Evolutionary conservation across 2,113 vertebrate genomes (phyloP).

Genomic region (Eidolon helvum): DNA sequence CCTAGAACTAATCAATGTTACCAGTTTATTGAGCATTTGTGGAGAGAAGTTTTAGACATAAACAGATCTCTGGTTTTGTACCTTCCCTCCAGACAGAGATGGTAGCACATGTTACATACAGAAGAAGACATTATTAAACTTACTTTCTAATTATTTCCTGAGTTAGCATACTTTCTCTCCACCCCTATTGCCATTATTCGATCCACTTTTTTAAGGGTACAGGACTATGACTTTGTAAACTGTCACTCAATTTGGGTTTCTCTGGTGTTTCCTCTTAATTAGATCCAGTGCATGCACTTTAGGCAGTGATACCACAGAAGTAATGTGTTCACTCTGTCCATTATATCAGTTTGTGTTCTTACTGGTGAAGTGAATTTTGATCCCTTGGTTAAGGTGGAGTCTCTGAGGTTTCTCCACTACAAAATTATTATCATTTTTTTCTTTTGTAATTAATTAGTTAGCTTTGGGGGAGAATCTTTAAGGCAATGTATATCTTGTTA

Average conservation of each 20-base stretch:
- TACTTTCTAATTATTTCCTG: neutral
- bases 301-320: neutral
- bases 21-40: neutral
- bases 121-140: neutral
- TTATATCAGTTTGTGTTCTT: neutral
- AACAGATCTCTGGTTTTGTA: neutral
- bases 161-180: neutral
- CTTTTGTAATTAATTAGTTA: neutral
- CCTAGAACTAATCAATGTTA: neutral
- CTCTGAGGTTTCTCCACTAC: neutral
- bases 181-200: neutral
- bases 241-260: neutral
- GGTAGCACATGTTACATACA: neutral
- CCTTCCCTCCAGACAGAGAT: neutral
- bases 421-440: neutral
- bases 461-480: neutral
- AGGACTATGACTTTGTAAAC: neutral
- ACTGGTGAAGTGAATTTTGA: neutral
- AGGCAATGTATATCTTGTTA: neutral
- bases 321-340: neutral
- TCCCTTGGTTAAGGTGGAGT: neutral
- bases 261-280: neutral
- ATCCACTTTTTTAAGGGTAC: neutral
- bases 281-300: neutral
- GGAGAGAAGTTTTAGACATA: neutral